phyloP scores from a whole-genome alignment of 92 coral and sea anemone genomes.

The Isaurus tuberculatus region DNA sequence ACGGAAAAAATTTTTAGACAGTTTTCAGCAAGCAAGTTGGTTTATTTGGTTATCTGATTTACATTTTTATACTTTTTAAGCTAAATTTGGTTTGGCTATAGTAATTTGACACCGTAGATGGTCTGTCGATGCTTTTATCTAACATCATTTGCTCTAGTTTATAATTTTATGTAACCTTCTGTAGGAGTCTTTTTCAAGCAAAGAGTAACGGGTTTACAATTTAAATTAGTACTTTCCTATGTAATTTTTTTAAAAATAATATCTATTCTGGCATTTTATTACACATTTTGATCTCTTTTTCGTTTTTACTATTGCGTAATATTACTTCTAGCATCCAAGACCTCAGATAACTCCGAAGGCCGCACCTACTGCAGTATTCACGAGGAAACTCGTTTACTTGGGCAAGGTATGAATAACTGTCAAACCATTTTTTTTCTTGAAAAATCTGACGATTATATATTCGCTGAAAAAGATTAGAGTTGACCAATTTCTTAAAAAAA shows the following conservation, averaged over 20 bases:
- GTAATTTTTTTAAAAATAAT: not conserved
- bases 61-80: not conserved
- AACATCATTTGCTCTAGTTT: no score
- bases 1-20: not conserved
- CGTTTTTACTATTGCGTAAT: not conserved
- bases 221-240: not conserved
- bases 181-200: no score
- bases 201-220: no score
- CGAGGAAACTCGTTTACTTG: constrained; percentile 10
- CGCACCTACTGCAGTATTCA: not conserved
- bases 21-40: not conserved
- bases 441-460: not conserved
- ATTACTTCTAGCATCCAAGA: not conserved
- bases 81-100: no score
- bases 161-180: no score
- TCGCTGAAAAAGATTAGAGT: not conserved
- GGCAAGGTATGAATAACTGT: not conserved
- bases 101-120: no score
- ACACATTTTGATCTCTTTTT: not conserved
- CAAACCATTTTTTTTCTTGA: not conserved
- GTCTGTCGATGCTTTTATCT: no score
- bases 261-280: not conserved
- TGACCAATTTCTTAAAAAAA: no score
- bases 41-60: not conserved
- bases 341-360: not conserved